Percentiles rank a stretch among this genome's conserved stretches.
Evolutionary conservation across 2,113 vertebrate genomes (phyloP).

Genomic region (Felis chaus): DNA sequence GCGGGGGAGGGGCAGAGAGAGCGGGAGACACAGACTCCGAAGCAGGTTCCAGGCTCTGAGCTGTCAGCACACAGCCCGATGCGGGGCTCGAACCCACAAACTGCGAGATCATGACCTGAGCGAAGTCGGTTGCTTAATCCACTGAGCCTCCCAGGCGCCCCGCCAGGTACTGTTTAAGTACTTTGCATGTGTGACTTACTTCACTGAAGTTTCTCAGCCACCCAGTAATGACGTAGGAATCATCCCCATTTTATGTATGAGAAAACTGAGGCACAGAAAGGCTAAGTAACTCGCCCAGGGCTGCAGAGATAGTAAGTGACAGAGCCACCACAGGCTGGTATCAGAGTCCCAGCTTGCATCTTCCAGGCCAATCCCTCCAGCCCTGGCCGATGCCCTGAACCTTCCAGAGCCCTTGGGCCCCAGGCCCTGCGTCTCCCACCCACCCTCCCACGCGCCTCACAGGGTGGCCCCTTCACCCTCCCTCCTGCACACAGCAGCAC

Average conservation of each 20-base stretch:
- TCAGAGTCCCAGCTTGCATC: rapidly evolving
- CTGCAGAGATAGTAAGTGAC: neutral
- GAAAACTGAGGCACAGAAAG: neutral
- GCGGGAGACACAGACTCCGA: too few species aligned
- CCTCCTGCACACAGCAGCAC: neutral
- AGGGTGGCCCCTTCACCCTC: neutral
- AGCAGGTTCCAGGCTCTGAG: too few species aligned
- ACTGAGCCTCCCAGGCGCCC: too few species aligned
- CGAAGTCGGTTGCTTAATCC: too few species aligned
- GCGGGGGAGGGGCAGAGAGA: too few species aligned
- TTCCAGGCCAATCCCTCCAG: neutral
- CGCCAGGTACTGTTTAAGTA: neutral
- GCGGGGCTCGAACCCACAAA: too few species aligned
- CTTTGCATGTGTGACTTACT: neutral
- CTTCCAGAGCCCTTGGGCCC: neutral
- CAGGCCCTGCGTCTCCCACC: neutral
- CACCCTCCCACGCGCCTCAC: neutral
- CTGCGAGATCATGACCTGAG: too few species aligned
- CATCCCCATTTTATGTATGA: neutral
- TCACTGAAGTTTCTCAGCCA: neutral
- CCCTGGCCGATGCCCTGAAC: neutral
- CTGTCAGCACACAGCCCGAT: too few species aligned
- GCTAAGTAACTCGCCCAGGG: neutral
- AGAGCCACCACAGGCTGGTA: neutral
- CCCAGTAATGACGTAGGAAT: neutral